Evolutionary conservation across 2,113 vertebrate genomes (phyloP), one percentile per base, ranked within the genome.

Genomic region (Indicator indicator): DNA sequence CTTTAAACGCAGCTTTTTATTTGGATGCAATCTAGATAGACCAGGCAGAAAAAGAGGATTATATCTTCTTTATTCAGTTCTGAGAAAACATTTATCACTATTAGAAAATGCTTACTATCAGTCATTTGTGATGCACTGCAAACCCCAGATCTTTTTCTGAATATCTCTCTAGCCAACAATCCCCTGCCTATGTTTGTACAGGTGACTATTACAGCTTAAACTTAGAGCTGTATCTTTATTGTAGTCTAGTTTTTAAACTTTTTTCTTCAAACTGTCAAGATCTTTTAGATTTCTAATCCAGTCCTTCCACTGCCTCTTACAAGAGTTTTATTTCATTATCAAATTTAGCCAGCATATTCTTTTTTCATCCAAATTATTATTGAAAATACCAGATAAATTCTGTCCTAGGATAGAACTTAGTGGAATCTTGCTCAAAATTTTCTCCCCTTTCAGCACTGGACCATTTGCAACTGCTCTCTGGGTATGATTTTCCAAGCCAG

Each of bases 221-320:
- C 19, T 24, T 32, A 70, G 16, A 90, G 46, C 38, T 30, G 73
- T 70, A 11, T 50, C 44, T 62, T 67, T 70, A 63, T 32, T 81
- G 30, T 32, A 86, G 62, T 89, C 60, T 88, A 83, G 20, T 63
- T 94, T 90, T 88, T 73, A 20, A 17, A 44, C 56, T 58, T 91
- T 48, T 69, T 83, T 56, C 44, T 92, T 20, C 60, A 58, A 88
- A 80, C 68, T 77, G 27, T 73, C 76, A 88, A 88, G 79, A 90
- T 67, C 30, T 27, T 71, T 89, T 69, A 88, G 64, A 92, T 86
- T 88, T 93, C 60, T 93, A 90, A 92, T 74, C 76, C 69, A 71
- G 76, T 83, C 64, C 77, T 94, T 64, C 69, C 76, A 90, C 76
- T 59, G 69, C 16, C 60, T 88, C 60, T 90, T 83, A n/a, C 27